A percentile compares a stretch with the other conserved stretches of the same genome.
Evolutionary conservation across 2,113 vertebrate genomes (phyloP).

Genomic region (Antechinus stuartii): DNA sequence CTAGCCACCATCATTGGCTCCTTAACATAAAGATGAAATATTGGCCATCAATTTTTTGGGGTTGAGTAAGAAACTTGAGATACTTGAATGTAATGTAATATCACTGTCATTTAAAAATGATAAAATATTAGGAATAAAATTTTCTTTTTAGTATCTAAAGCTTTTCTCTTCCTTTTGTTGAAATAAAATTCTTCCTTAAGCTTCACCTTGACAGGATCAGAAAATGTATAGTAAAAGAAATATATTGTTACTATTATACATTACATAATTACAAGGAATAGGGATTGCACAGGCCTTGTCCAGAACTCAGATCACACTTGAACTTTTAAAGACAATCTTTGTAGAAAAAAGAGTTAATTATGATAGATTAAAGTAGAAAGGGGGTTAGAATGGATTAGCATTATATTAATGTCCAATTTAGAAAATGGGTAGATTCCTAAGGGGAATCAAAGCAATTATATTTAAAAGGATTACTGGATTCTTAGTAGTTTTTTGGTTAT

Average conservation of each 20-base stretch:
- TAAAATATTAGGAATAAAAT: neutral
- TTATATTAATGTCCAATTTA: neutral
- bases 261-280: no score
- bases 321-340: neutral
- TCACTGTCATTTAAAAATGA: neutral
- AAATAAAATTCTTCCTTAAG: neutral
- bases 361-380: neutral
- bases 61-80: neutral
- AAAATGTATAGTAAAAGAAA: neutral
- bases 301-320: neutral
- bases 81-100: neutral
- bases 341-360: neutral
- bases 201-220: neutral
- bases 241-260: neutral
- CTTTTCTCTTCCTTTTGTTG: neutral
- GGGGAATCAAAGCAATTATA: neutral
- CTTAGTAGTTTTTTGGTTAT: neutral
- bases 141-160: neutral
- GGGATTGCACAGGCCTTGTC: neutral
- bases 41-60: neutral
- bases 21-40: neutral
- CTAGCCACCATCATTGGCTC: neutral
- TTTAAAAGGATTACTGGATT: neutral
- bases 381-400: neutral
- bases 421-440: neutral